A percentile compares a stretch with the other conserved stretches of the same genome.
Evolutionary conservation across 1,140 invertebrate species (phyloP).

Genomic region (Drepana arcuata): DNA sequence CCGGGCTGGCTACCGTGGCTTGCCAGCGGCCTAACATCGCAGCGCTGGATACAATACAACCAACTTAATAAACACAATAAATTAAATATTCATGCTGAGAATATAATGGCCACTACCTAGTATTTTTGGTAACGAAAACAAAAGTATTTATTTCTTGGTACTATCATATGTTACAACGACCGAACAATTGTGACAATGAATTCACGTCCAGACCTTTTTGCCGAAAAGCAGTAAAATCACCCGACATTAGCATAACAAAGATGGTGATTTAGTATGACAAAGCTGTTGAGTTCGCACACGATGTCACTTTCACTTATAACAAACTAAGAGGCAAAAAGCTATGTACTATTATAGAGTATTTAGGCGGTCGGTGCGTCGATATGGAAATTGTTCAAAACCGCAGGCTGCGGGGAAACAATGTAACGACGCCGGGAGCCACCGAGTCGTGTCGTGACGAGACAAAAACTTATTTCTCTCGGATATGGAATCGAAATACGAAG

Average conservation of each 20-base stretch:
- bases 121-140: constrained; percentile 24
- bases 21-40: constrained; percentile 6
- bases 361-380: constrained; percentile 26
- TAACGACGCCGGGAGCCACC: constrained; percentile 29
- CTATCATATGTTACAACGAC: constrained; percentile 29
- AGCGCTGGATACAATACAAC: not conserved
- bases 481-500: constrained; percentile 49
- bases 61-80: constrained; percentile 23
- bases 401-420: constrained; percentile 42
- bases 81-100: constrained; percentile 1
- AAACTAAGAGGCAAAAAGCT: constrained; percentile 21
- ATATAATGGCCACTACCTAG: too few species aligned
- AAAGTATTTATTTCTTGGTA: constrained; percentile 39
- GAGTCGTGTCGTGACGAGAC: constrained; percentile 42
- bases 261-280: constrained; percentile 47
- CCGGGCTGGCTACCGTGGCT: constrained; percentile 18
- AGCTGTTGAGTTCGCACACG: constrained; percentile 19
- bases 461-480: constrained; percentile 56
- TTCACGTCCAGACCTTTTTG: constrained; percentile 35
- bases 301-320: constrained; percentile 56
- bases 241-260: constrained; percentile 62
- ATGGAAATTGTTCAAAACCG: constrained; percentile 46
- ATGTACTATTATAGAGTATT: constrained; percentile 35
- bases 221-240: constrained; percentile 50
- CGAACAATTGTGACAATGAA: constrained; percentile 35